A percentile compares a stretch with the other conserved stretches of the same genome.
Conservation (phyloP, 2,113 vertebrate species). For the Pedionomus torquatus region DNA sequence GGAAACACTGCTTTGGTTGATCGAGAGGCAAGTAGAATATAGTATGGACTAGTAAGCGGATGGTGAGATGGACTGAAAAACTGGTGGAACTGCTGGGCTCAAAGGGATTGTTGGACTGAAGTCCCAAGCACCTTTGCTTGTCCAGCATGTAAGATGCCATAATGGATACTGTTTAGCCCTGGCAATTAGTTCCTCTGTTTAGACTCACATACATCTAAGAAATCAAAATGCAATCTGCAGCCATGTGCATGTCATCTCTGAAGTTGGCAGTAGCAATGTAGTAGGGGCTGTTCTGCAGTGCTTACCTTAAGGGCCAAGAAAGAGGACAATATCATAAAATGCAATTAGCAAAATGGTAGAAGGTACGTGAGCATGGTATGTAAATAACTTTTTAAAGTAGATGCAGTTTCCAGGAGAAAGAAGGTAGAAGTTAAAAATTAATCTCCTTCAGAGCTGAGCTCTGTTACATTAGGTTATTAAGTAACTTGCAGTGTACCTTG, state of each 20-base stretch:
- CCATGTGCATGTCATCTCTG: not conserved
- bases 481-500: not conserved
- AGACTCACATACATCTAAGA: not conserved
- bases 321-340: not conserved
- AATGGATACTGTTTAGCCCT: not conserved
- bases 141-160: not conserved
- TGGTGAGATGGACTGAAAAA: not conserved
- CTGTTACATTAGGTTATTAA: not conserved
- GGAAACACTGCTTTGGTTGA: not conserved
- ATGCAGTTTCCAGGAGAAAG: not conserved
- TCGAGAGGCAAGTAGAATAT: not conserved
- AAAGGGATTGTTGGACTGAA: not conserved
- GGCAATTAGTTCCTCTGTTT: not conserved
- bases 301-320: not conserved
- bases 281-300: not conserved
- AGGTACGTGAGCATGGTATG: not conserved
- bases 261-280: not conserved
- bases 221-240: not conserved
- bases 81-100: not conserved
- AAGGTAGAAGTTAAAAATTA: not conserved
- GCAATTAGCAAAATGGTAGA: not conserved
- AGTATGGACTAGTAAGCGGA: not conserved
- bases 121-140: not conserved
- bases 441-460: not conserved
- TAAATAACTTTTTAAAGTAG: not conserved